Percentiles rank a stretch among this genome's conserved stretches.
Evolutionary conservation across 2,113 vertebrate genomes (phyloP).

Genomic region (human (Homo sapiens)): DNA sequence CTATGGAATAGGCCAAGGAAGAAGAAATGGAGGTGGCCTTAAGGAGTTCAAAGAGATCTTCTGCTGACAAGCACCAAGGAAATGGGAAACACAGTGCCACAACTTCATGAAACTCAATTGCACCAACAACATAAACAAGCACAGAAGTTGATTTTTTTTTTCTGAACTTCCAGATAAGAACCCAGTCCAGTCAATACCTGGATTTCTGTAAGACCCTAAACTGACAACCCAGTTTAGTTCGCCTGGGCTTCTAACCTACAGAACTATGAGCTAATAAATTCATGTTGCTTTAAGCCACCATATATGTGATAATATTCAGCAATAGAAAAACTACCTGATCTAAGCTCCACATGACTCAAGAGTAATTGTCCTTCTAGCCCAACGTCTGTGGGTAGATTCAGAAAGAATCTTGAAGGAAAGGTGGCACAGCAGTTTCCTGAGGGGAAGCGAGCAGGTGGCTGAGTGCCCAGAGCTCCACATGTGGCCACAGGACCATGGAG

Average conservation of each 20-base stretch:
- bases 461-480: not conserved
- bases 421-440: not conserved
- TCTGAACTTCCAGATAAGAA: no score
- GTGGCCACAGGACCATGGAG: not conserved
- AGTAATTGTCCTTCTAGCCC: not conserved
- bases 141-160: not conserved
- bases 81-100: not conserved
- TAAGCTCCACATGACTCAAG: not conserved
- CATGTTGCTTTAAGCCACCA: no score
- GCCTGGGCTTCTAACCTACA: no score
- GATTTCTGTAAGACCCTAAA: no score
- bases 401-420: not conserved
- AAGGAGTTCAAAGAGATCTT: no score
- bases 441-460: not conserved
- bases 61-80: not conserved
- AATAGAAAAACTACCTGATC: not conserved
- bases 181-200: no score
- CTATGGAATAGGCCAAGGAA: not conserved
- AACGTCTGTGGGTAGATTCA: not conserved
- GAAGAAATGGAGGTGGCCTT: not conserved
- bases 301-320: no score
- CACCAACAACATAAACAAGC: not conserved
- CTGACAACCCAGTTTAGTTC: no score
- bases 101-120: not conserved
- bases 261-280: no score